A percentile compares a stretch with the other conserved stretches of the same genome.
Evolutionary conservation across 2,888 invertebrate genomes (phyloP).

Genomic region (Embidobia sp.): DNA sequence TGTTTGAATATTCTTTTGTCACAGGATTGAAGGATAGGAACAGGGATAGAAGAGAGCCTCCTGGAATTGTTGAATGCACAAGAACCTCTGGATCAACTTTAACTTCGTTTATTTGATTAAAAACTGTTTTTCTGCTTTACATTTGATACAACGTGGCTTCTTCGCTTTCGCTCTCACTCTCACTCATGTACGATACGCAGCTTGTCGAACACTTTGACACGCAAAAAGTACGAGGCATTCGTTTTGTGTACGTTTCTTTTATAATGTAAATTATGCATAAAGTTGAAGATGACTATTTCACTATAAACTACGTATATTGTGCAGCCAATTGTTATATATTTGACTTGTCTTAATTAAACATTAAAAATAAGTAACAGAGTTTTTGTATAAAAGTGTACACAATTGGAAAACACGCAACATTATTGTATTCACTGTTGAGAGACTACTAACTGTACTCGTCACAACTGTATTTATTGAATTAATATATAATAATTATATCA

Average conservation of each 20-base stretch:
- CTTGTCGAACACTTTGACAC: slow-evolving; percentile 47
- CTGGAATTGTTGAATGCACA: slow-evolving; percentile 72
- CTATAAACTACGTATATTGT: no score
- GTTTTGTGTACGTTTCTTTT: slow-evolving; percentile 7
- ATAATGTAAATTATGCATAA: slow-evolving; percentile 14
- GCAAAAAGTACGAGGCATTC: slow-evolving; percentile 18
- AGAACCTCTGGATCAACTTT: slow-evolving; percentile 78
- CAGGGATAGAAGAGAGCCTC: slow-evolving; percentile 21
- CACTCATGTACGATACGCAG: slow-evolving; percentile 64
- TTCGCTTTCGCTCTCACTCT: slow-evolving; percentile 69
- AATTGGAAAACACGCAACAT: slow-evolving; percentile 13
- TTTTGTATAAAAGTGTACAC: slow-evolving; percentile 16
- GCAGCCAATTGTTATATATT: no score
- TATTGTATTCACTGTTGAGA: no score
- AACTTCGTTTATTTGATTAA: slow-evolving; percentile 78
- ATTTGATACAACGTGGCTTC: slow-evolving; percentile 73
- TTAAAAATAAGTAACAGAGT: slow-evolving; percentile 25
- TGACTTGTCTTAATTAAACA: no score
- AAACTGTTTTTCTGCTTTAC: slow-evolving; percentile 74
- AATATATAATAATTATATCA: slow-evolving; percentile 1
- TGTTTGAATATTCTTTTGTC: not conserved
- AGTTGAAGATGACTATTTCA: no score
- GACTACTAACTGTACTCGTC: no score
- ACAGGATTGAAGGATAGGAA: slow-evolving; percentile 3
- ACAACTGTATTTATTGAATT: no score